Base-by-base conservation (phyloP, 2,888 invertebrate genomes). In the Pterostichus madidus region DNA sequence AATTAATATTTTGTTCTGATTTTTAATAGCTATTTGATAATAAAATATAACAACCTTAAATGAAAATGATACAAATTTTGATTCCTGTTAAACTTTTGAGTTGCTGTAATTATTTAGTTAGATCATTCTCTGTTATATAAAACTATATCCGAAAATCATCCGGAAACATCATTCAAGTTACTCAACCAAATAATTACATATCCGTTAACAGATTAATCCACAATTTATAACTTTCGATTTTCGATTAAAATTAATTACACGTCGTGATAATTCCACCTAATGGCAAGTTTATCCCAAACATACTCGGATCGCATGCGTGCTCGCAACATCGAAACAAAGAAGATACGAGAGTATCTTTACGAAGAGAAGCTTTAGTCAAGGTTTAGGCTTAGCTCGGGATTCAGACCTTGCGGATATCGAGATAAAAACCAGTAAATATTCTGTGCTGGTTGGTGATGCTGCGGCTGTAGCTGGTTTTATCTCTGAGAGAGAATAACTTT, bases 361-460 rank as follows among this genome's bases (percentile, higher is more conserved):
- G 24, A 24, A 24, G 24, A 24, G 24, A 24, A 24, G 24, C 24
- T 24, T 24, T 24, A 24, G 24, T 24, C 24, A 24, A 24, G 24
- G 24, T 24, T 24, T 24, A 24, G 24, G 24, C 24, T 24, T 3
- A 24, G 24, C 24, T 24, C 24, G 24, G 24, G 24, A 24, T 24
- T 24, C 24, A 24, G 24, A 24, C 24, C 24, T 24, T 24, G 24
- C 24, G 24, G 24, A 24, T 24, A 24, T 24, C 24, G 24, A 56
- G 53, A 56, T 56, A 56, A 56, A 56, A 56, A 56, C 53, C 53
- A 56, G 24, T 56, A 56, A 56, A 56, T 56, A 56, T 56, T 56
- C 53, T 8, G 53, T 15, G 53, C 15, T 17, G 53, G 53, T 15
- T 24, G 24, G 2, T 24, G 24, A 1, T 24, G 24, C 24, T 24